Evolutionary conservation across 2,888 invertebrate genomes (phyloP).

Genomic region (Noctua comes): DNA sequence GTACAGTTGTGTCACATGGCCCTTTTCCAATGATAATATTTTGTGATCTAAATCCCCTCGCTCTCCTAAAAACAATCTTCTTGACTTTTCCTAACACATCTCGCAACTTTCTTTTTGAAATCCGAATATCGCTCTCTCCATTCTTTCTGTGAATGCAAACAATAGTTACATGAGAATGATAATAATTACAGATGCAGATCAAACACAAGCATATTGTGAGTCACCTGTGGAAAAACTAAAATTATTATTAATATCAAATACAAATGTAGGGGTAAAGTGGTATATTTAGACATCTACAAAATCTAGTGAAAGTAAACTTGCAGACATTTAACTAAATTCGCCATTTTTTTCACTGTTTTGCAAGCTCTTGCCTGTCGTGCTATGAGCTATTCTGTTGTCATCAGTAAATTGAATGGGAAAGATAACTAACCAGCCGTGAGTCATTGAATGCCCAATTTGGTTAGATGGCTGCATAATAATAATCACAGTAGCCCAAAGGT

Average conservation of each 20-base stretch:
- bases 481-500: conserved; percentile 20
- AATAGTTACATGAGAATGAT: conserved; percentile 70
- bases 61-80: conserved; percentile 97
- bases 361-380: neutral
- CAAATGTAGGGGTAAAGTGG: neutral
- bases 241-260: conserved; percentile 32
- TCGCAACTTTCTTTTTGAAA: conserved; percentile 99
- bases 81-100: conserved; percentile 99
- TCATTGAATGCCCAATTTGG: conserved; percentile 7
- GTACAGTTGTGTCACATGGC: conserved; percentile 79
- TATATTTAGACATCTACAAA: neutral
- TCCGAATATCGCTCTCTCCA: conserved; percentile 99
- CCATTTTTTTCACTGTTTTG: neutral
- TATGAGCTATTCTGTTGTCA: neutral
- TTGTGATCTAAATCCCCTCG: conserved; percentile 80
- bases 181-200: conserved; percentile 54
- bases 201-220: conserved; percentile 35
- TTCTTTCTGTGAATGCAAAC: conserved; percentile 95
- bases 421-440: neutral
- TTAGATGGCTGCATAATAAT: conserved; percentile 27
- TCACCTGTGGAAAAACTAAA: conserved; percentile 54
- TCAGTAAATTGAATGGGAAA: neutral
- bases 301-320: neutral
- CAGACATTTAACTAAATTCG: conserved; percentile 1
- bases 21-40: conserved; percentile 84